phyloP scores from a whole-genome alignment of 2,888 invertebrate genomes.

The Hypolimnas misippus region DNA sequence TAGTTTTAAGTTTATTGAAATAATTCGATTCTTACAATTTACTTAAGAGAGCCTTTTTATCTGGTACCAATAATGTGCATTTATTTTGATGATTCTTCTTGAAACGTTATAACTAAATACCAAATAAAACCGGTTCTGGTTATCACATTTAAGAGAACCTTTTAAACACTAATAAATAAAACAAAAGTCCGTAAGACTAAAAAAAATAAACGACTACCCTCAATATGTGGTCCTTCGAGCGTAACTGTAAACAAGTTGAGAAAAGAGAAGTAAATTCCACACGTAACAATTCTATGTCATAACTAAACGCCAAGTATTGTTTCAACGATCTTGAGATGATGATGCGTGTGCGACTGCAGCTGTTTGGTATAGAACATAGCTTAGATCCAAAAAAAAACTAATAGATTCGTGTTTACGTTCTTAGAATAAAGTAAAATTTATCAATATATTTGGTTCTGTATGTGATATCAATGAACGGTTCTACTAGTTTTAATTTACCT shows the following conservation, averaged over 20 bases:
- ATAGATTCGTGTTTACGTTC: too few species aligned
- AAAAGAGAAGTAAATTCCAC: slow-evolving; percentile 37
- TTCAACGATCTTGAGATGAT: slow-evolving; percentile 39
- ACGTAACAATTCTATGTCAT: slow-evolving; percentile 30
- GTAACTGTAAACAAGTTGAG: slow-evolving; percentile 13
- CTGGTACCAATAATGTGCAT: too few species aligned
- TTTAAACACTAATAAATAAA: background rate
- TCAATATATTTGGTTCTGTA: too few species aligned
- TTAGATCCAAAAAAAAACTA: too few species aligned
- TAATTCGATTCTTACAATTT: too few species aligned
- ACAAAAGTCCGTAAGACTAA: background rate
- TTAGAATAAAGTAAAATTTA: too few species aligned
- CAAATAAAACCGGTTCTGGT: background rate
- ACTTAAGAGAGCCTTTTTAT: too few species aligned
- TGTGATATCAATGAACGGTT: too few species aligned
- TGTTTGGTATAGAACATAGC: slow-evolving; percentile 34
- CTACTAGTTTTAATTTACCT: too few species aligned
- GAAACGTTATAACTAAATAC: too few species aligned
- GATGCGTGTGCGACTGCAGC: slow-evolving; percentile 36
- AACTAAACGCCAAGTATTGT: slow-evolving; percentile 36
- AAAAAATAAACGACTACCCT: background rate
- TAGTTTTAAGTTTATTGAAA: too few species aligned
- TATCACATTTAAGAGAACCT: background rate
- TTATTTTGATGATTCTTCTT: too few species aligned
- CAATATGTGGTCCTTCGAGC: slow-evolving; percentile 14